These are phyloP conservation scores for Scaptomyza pallida DNA, from an alignment of 1,140 invertebrate species.

Conservation along the genomic window DNA sequence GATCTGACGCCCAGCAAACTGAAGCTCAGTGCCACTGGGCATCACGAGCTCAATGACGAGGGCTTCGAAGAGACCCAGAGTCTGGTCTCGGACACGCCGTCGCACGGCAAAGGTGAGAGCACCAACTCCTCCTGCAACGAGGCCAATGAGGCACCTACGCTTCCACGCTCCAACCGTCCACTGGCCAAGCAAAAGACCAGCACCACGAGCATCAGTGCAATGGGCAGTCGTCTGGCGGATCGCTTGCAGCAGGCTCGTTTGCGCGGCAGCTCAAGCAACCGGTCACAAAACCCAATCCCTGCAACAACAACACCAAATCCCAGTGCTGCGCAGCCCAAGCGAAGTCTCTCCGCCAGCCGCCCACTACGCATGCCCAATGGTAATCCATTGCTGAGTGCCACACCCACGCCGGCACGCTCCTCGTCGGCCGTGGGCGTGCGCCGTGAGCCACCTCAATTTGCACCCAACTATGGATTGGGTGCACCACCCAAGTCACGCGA, in stretches of 20 bases:
- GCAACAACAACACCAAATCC: conserved; percentile 44
- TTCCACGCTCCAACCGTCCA: conserved; percentile 41
- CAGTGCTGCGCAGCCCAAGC: conserved; percentile 36
- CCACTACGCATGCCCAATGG: conserved; percentile 73
- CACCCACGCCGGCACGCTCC: conserved; percentile 33
- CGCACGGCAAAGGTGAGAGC: conserved; percentile 86
- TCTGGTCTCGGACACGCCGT: conserved; percentile 92
- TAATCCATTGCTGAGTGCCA: conserved; percentile 46
- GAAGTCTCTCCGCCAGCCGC: conserved; percentile 62
- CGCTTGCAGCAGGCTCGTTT: conserved; percentile 67
- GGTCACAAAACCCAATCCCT: conserved; percentile 47
- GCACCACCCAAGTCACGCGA: conserved; percentile 65
- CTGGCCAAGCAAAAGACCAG: conserved; percentile 63
- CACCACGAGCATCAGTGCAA: conserved; percentile 64
- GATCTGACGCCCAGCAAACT: conserved; percentile 64
- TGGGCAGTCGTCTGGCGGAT: conserved; percentile 72
- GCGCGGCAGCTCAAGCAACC: conserved; percentile 35
- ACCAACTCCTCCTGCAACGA: conserved; percentile 89
- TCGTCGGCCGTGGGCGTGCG: conserved; percentile 57
- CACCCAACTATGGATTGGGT: conserved; percentile 26
- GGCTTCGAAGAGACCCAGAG: conserved; percentile 95
- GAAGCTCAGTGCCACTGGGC: conserved; percentile 77
- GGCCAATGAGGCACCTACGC: conserved; percentile 55
- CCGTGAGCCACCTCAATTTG: conserved; percentile 62
- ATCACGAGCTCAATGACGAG: conserved; percentile 92